These are phyloP conservation scores for Columba janthina DNA, from an alignment of 2,113 vertebrate species.

Conservation along the genomic window DNA sequence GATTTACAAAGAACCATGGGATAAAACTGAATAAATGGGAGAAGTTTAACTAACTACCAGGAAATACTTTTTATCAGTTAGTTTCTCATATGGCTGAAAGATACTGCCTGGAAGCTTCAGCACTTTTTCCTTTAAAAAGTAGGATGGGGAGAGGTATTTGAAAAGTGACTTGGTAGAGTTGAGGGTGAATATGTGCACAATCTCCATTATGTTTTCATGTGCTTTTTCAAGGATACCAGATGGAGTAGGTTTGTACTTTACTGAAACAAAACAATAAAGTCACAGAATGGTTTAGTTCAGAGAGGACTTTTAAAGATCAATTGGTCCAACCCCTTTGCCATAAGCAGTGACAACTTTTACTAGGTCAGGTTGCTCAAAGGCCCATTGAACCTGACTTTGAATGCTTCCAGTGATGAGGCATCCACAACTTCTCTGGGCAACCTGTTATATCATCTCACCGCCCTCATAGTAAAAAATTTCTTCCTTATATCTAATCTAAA, in stretches of 20 bases:
- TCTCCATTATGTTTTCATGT: rapidly evolving
- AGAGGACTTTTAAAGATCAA: too few species aligned
- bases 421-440: too few species aligned
- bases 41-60: background rate
- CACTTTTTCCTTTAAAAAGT: background rate
- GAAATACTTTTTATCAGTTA: background rate
- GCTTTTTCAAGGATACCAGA: background rate
- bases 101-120: background rate
- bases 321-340: too few species aligned
- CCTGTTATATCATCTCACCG: too few species aligned
- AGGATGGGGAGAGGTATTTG: background rate
- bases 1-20: background rate
- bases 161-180: background rate
- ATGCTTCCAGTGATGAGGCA: background rate
- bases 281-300: too few species aligned
- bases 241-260: background rate
- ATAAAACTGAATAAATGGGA: background rate
- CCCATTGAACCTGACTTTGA: background rate
- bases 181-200: background rate
- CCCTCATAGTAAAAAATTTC: too few species aligned
- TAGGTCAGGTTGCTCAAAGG: background rate
- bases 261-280: too few species aligned
- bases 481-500: too few species aligned
- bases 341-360: background rate
- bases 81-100: background rate